Percentiles rank a stretch among this genome's conserved stretches.
phyloP scores from a whole-genome alignment of 2,797 vertebrate species.

The Choloepus didactylus region DNA sequence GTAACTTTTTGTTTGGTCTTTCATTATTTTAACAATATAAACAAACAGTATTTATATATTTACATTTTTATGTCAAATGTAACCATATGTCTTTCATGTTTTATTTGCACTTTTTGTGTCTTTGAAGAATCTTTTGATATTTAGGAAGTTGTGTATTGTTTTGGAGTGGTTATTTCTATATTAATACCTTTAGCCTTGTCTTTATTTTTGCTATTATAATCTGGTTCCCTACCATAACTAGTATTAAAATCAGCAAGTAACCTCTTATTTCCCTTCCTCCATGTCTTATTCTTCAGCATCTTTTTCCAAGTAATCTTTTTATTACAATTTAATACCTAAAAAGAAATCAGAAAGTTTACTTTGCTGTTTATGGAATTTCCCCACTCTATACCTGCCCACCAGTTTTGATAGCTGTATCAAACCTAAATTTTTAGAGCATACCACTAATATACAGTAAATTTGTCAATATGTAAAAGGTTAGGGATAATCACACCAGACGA shows the following conservation, averaged over 20 bases:
- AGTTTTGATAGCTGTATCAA: background rate
- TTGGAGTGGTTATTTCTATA: background rate
- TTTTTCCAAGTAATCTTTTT: background rate
- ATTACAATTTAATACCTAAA: background rate
- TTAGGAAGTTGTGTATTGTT: background rate
- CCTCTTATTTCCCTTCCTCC: background rate
- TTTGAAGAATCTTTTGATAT: constrained; percentile 32
- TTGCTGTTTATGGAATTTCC: background rate
- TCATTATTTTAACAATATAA: background rate
- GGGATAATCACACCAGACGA: background rate
- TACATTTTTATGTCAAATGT: constrained; percentile 5
- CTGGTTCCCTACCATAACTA: background rate
- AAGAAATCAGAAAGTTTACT: background rate
- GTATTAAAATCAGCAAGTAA: background rate
- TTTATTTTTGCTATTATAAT: background rate
- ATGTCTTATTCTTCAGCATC: background rate
- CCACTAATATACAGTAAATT: background rate
- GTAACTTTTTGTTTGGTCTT: background rate
- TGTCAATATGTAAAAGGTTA: background rate
- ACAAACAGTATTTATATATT: background rate
- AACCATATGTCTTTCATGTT: background rate
- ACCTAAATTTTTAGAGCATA: background rate
- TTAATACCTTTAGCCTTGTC: background rate
- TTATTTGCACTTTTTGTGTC: background rate
- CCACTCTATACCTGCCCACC: background rate